Evolutionary conservation across 2,888 invertebrate genomes (phyloP).

Genomic region (Gymnoscelis rufifasciata): DNA sequence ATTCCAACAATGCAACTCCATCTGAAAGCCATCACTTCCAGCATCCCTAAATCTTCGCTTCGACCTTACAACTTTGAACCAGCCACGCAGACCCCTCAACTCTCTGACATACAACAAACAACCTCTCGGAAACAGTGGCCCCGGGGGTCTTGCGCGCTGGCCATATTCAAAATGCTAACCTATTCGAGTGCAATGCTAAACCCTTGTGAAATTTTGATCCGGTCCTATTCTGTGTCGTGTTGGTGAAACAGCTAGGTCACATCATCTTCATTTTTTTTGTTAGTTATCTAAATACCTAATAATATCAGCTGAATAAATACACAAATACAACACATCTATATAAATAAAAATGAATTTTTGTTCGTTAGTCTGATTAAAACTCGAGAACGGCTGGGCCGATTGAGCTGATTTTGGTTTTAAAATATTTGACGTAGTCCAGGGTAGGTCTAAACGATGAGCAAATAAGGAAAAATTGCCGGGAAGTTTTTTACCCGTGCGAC

Average conservation of each 20-base stretch:
- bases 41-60: conserved; percentile 23
- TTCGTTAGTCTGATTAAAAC: too few relatives aligned
- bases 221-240: conserved; percentile 6
- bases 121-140: conserved; percentile 10
- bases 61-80: conserved; percentile 40
- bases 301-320: neutral
- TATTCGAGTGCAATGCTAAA: conserved; percentile 45
- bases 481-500: too few relatives aligned
- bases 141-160: conserved; percentile 35
- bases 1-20: too few relatives aligned
- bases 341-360: too few relatives aligned
- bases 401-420: too few relatives aligned
- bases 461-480: too few relatives aligned
- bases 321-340: too few relatives aligned
- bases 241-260: neutral
- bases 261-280: neutral
- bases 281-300: neutral
- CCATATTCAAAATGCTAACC: conserved; percentile 51
- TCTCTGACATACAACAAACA: conserved; percentile 11
- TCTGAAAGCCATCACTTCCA: conserved; percentile 25
- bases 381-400: too few relatives aligned
- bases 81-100: conserved; percentile 33
- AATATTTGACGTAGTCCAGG: too few relatives aligned
- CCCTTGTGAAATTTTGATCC: conserved; percentile 50
- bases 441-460: too few relatives aligned